These are phyloP conservation scores for Hippasteria phrygiana DNA, from an alignment of 53 echinoderm and acorn worm species.

Conservation along the genomic window DNA sequence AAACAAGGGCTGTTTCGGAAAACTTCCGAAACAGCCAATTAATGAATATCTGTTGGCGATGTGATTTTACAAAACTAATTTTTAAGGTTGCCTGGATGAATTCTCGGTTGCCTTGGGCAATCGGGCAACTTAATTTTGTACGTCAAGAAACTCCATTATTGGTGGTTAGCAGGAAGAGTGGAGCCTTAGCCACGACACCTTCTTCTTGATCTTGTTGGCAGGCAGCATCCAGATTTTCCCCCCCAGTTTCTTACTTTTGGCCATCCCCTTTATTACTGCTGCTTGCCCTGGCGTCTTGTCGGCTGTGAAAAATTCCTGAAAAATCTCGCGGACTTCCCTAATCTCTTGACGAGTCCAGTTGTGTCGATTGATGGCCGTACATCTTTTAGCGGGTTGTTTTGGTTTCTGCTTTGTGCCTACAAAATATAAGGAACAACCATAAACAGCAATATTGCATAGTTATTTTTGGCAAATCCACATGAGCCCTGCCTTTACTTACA, in stretches of 20 bases:
- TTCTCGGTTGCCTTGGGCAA: neutral
- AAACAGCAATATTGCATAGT: no score
- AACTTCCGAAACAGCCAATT: no score
- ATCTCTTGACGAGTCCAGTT: neutral
- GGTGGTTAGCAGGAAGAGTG: neutral
- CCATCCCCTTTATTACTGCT: conserved; percentile 18
- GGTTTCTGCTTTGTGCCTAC: no score
- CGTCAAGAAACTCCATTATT: neutral
- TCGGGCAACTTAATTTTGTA: no score
- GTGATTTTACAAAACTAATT: neutral
- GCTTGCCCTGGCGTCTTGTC: conserved; percentile 45
- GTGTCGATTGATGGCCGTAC: neutral
- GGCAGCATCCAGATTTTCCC: conserved; percentile 25
- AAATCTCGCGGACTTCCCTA: neutral
- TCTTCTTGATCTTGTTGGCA: conserved; percentile 23
- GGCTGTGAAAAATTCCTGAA: neutral
- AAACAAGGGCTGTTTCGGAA: no score
- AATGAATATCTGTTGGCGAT: no score
- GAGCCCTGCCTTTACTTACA: no score
- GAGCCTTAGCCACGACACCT: conserved; percentile 45
- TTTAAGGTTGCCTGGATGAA: neutral
- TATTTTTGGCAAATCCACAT: no score
- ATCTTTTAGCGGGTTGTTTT: neutral
- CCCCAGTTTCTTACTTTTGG: conserved; percentile 13
- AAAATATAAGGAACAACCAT: no score